Evolutionary conservation across 2,113 vertebrate species (phyloP), one percentile per base, ranked within the genome.

Genomic region (Brachionichthys hirsutus): DNA sequence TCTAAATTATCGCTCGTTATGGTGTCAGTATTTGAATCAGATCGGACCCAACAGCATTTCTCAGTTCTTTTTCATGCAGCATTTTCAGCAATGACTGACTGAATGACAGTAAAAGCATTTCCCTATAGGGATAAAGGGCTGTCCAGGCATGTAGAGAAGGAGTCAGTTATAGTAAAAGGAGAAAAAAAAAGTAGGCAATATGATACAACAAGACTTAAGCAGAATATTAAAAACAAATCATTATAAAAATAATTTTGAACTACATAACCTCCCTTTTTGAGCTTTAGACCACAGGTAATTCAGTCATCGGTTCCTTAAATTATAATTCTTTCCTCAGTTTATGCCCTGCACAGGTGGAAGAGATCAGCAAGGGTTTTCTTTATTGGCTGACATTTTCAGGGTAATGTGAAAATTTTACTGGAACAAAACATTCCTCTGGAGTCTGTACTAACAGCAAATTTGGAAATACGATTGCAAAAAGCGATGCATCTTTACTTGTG

Each of bases 401-500:
- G 62, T 56, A 62, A 67, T 62, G 34, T 11, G 70, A 67, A 61
- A 3, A 66, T 56, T 78, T 78, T 18, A 68, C 24, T 36, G 55
- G 55, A 38, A 52, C n/a, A 51, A 54, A 36, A 49, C 41, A 36
- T 69, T 78, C 49, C 70, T 64, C 44, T 61, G 44, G 34, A 56
- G 36, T 50, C 44, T 43, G 61, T 53, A 62, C 64, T 75, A 51
- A 50, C 42, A 51, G 75, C 56, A 62, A 12, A 73, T 47, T 35
- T 60, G 20, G 53, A 20, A 69, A 68, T 56, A 75, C 9, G 11
- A 62, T 75, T 78, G 56, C 62, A 70, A 64, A 77, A 75, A 18
- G 52, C 50, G 69, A 79, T 64, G 50, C 41, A 58, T 76, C 62
- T 76, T 67, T 78, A 72, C 80, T 73, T 80, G 58, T 71, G 61